These are phyloP conservation scores for Balanococcus diminutus DNA, from an alignment of 2,888 invertebrate species.

Conservation along the genomic window DNA sequence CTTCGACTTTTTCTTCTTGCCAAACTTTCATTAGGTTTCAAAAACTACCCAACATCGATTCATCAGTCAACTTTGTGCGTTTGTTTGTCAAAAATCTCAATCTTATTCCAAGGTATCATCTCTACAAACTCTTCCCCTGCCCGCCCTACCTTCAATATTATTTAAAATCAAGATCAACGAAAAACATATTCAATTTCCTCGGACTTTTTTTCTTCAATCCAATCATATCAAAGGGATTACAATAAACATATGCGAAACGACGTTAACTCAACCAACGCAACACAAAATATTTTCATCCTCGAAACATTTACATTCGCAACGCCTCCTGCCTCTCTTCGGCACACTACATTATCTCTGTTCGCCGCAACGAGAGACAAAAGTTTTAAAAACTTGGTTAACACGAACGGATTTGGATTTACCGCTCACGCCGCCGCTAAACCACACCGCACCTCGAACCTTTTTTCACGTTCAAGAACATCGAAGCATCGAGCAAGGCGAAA, in stretches of 20 bases:
- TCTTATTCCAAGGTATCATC: no score
- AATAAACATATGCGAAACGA: background rate
- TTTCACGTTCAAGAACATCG: background rate
- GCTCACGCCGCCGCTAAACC: background rate
- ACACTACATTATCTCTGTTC: background rate
- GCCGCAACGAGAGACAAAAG: background rate
- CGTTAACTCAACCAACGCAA: background rate
- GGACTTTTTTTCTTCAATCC: background rate
- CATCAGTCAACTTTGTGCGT: no score
- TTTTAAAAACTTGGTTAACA: background rate
- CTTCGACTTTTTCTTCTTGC: no score
- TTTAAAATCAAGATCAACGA: background rate
- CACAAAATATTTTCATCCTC: background rate
- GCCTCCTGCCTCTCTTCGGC: background rate
- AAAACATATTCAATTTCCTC: background rate
- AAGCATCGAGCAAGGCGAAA: background rate
- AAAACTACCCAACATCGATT: no score
- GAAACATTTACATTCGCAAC: background rate
- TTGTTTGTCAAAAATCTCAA: no score
- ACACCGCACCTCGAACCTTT: background rate
- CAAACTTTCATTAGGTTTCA: no score
- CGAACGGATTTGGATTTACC: background rate
- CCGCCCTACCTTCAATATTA: no score
- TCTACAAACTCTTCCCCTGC: background rate
- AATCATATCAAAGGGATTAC: background rate